Evolutionary conservation across 2,888 invertebrate species (phyloP).

Genomic region (Drosophila fungiperda): DNA sequence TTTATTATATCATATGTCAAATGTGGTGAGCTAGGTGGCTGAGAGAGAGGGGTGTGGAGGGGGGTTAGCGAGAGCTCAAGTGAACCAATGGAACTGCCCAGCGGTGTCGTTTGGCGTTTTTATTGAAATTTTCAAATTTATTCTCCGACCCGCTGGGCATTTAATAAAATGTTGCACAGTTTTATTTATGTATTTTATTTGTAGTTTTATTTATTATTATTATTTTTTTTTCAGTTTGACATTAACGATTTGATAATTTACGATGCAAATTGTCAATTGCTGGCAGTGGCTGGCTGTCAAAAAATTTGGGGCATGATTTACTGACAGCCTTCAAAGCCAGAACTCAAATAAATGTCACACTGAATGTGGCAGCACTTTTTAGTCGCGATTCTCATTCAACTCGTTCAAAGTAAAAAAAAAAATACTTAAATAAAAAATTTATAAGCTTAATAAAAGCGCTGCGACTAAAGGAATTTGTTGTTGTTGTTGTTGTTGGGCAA

Average conservation of each 20-base stretch:
- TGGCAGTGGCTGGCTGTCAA: slow-evolving; percentile 15
- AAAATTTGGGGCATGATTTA: slow-evolving; percentile 51
- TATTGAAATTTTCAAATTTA: slow-evolving; percentile 50
- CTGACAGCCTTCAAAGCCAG: slow-evolving; percentile 28
- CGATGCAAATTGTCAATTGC: slow-evolving; percentile 37
- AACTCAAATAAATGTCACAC: slow-evolving; percentile 75
- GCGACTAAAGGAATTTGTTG: slow-evolving; percentile 32
- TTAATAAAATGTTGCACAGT: slow-evolving; percentile 58
- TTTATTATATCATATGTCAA: slow-evolving; percentile 58
- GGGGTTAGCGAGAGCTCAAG: slow-evolving; percentile 3
- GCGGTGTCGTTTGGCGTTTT: slow-evolving; percentile 35
- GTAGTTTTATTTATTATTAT: not conserved
- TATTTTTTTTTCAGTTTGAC: slow-evolving; percentile 12
- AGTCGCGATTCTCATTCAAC: slow-evolving; percentile 39
- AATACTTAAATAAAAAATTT: slow-evolving; percentile 77
- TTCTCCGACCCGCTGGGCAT: slow-evolving; percentile 51
- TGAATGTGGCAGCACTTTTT: slow-evolving; percentile 49
- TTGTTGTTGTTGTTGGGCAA: slow-evolving; percentile 18
- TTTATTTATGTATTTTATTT: not conserved
- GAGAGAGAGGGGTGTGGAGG: not conserved
- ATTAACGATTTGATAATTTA: slow-evolving; percentile 72
- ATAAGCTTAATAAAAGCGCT: slow-evolving; percentile 80
- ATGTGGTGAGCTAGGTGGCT: not conserved
- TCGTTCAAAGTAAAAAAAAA: slow-evolving; percentile 72
- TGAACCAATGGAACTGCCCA: slow-evolving; percentile 21